phyloP scores from a whole-genome alignment of 2,113 vertebrate species.

The Phainopepla nitens region DNA sequence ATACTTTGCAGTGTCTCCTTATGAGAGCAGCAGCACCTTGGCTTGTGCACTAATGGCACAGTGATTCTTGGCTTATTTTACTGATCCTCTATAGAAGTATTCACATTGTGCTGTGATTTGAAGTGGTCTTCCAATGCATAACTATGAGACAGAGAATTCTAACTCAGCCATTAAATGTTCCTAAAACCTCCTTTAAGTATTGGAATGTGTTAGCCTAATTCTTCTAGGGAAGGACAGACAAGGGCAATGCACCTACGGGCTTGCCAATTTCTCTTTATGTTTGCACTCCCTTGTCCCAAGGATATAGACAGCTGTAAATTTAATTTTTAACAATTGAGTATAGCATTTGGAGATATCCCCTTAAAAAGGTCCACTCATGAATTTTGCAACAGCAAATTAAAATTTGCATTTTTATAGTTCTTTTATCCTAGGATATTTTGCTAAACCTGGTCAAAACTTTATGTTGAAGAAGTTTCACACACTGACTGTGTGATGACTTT shows the following conservation, averaged over 20 bases:
- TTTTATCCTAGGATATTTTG: conserved; percentile 39
- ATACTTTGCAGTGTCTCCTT: background rate
- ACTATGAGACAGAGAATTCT: background rate
- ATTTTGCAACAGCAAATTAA: conserved; percentile 34
- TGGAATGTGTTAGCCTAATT: background rate
- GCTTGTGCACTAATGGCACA: background rate
- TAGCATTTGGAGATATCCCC: background rate
- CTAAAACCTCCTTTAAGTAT: background rate
- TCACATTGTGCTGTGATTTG: background rate
- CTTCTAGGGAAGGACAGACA: conserved; percentile 16
- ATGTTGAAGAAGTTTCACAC: background rate
- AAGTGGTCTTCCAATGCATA: background rate
- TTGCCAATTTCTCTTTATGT: background rate
- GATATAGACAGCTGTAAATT: background rate
- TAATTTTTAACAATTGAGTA: background rate
- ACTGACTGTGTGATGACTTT: background rate
- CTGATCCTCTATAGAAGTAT: background rate
- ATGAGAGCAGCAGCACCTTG: background rate
- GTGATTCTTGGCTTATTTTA: background rate
- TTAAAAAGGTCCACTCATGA: background rate
- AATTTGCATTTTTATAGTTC: conserved; percentile 58
- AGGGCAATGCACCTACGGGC: background rate
- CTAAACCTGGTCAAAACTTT: conserved; percentile 30
- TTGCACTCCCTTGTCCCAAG: background rate
- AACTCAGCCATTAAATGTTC: conserved; percentile 22